Evolutionary conservation across 2,888 invertebrate genomes (phyloP), one percentile per base, ranked within the genome.

Genomic region (Lottia scabra): DNA sequence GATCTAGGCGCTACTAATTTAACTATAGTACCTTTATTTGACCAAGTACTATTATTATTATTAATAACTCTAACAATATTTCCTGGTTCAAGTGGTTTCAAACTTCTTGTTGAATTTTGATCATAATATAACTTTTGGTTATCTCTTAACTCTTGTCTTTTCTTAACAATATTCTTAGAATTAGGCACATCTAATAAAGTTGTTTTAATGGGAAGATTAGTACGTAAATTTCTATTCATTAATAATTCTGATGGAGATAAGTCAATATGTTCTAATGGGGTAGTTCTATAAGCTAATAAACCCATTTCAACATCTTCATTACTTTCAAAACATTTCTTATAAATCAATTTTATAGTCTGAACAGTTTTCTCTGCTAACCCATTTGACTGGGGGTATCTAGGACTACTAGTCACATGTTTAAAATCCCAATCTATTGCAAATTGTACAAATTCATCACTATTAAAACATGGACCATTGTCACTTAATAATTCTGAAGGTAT

Each of bases 311-410:
- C 56, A 30, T 69, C 68, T 65, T 71, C 67, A 23, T 38, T 56
- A 38, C 26, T 64, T 26, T 67, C 30, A 16, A 23, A 5, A 63
- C 65, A 44, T 65, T 72, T 78, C 38, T 75, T 76, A 30, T 75
- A 27, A 5, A 83, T 27, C 12, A 45, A 43, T 63, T 82, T 81
- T 0, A 75, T 68, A 1, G 68, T 79, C 66, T 79, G 74, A 0
- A 83, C 81, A 16, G 70, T 71, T 30, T 56, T 68, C 46, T 81
- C 81, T 8, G 77, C 80, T 12, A 79, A 67, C 13, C 81, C 78
- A 70, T 81, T 83, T 13, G 73, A 71, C 56, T 79, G 71, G 16
- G 78, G 76, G 63, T 75, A 79, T 15, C 64, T 30, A 0, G 77
- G 79, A 27, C 71, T 73, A 15, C 73, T 74, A 23, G 78, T 78